phyloP scores from a whole-genome alignment of 2,888 invertebrate species.

The Boloria selene region DNA sequence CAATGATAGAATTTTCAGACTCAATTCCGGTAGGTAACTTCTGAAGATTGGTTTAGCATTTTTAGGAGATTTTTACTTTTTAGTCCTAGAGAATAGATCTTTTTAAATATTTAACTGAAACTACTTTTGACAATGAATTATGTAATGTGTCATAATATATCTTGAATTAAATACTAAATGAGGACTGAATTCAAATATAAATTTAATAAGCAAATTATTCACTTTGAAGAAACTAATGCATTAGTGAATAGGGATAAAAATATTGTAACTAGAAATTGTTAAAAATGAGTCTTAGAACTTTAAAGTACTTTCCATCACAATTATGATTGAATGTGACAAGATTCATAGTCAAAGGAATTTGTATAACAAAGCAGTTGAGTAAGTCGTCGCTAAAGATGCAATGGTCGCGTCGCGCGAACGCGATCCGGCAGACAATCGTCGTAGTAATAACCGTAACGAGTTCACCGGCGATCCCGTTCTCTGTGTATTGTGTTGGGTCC shows the following conservation, averaged over 20 bases:
- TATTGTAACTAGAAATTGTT: not conserved
- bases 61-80: too few species aligned
- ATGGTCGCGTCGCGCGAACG: constrained; percentile 53
- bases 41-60: too few species aligned
- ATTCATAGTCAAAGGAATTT: constrained; percentile 50
- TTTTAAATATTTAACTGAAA: too few species aligned
- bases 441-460: constrained; percentile 71
- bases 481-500: constrained; percentile 62
- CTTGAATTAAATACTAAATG: too few species aligned
- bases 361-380: constrained; percentile 58
- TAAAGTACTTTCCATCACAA: not conserved
- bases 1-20: constrained; percentile 15
- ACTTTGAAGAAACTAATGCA: too few species aligned
- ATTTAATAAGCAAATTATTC: too few species aligned
- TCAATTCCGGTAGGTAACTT: not conserved
- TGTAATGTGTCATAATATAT: too few species aligned
- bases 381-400: constrained; percentile 49
- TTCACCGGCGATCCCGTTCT: constrained; percentile 60
- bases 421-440: constrained; percentile 65
- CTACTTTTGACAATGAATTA: too few species aligned
- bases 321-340: constrained; percentile 23
- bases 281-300: not conserved
- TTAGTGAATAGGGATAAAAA: too few species aligned
- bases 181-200: too few species aligned
- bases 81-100: too few species aligned